Conservation (phyloP, 1,140 invertebrate genomes). For the Pristionchus pacificus region DNA sequence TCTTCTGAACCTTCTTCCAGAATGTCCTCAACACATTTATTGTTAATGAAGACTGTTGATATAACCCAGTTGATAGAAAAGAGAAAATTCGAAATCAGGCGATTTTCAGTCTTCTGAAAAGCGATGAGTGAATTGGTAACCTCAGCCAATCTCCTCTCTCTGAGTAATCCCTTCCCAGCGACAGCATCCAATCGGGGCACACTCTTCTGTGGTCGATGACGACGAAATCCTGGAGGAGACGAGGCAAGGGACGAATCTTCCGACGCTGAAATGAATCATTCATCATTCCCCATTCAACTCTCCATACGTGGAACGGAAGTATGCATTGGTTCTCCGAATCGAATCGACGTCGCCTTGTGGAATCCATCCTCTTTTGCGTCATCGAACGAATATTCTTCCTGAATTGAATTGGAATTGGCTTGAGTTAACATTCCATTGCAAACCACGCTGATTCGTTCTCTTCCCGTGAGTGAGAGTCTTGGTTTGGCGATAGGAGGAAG, state of each 20-base stretch:
- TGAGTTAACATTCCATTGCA: background rate
- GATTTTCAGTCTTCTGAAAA: too few relatives aligned
- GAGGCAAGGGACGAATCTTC: slow-evolving; percentile 19
- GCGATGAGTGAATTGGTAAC: too few relatives aligned
- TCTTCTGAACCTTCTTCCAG: slow-evolving; percentile 8
- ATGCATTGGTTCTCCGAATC: slow-evolving; percentile 8
- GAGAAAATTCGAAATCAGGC: too few relatives aligned
- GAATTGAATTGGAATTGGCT: background rate
- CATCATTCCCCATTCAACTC: background rate
- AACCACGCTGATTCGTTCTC: background rate
- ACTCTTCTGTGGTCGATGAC: background rate
- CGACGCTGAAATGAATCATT: slow-evolving; percentile 16
- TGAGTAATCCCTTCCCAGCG: background rate
- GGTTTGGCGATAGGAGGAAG: slow-evolving; percentile 30
- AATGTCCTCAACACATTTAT: background rate
- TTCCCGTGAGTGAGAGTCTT: background rate
- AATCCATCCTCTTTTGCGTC: background rate
- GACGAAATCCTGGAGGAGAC: background rate
- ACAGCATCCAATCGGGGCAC: background rate
- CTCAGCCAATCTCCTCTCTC: background rate
- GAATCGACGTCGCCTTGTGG: background rate
- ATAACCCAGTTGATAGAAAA: too few relatives aligned
- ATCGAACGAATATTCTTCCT: background rate
- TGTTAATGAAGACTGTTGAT: background rate
- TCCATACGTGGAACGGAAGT: slow-evolving; percentile 16